Conservation (phyloP, 2,888 invertebrate species). For the Lasius platythorax region DNA sequence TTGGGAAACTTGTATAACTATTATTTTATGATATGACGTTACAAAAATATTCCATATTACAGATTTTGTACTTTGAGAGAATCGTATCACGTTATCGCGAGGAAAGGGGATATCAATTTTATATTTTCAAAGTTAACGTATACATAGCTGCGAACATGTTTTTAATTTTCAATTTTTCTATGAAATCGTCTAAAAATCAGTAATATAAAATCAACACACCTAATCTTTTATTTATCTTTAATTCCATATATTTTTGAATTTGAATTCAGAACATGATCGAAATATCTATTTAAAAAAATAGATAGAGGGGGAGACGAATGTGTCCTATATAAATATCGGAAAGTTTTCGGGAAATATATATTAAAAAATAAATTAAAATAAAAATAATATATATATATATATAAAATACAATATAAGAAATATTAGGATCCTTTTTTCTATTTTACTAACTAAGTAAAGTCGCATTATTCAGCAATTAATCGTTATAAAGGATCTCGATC, state of each 20-base stretch:
- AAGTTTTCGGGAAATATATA: neutral
- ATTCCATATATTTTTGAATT: neutral
- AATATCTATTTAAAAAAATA: neutral
- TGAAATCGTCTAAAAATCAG: neutral
- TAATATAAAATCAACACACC: neutral
- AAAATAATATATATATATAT: neutral
- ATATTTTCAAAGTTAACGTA: neutral
- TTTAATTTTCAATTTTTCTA: neutral
- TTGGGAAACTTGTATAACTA: neutral
- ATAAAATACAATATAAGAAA: neutral
- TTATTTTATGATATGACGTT: neutral
- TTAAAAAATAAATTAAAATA: neutral
- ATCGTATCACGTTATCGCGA: neutral
- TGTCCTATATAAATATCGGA: neutral
- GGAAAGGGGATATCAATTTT: neutral
- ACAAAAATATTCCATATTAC: neutral
- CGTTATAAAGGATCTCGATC: neutral
- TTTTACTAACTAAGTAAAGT: conserved; percentile 14
- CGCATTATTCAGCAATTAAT: neutral
- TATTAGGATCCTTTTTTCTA: neutral
- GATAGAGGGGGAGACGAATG: neutral
- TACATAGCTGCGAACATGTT: neutral
- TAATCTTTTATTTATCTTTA: neutral
- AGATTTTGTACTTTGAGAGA: neutral
- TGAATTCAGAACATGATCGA: neutral